These are phyloP conservation scores for Choristoneura fumiferana DNA, from an alignment of 1,140 invertebrate species.

Conservation along the genomic window DNA sequence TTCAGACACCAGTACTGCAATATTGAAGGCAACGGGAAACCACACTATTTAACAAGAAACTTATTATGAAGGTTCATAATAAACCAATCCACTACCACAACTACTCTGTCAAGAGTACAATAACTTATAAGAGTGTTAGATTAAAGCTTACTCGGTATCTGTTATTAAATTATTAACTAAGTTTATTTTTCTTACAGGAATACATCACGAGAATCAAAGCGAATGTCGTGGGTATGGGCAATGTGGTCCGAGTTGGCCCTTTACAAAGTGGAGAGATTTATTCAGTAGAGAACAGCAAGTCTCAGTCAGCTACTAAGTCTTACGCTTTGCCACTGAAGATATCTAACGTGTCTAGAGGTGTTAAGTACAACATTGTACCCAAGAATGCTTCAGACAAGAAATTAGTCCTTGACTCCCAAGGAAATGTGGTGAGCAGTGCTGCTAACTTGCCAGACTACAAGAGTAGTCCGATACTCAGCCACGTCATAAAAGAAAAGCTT, in stretches of 20 bases:
- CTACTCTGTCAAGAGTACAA: no score
- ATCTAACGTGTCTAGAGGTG: conserved; percentile 69
- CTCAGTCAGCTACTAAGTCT: conserved; percentile 64
- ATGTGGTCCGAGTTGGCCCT: conserved; percentile 78
- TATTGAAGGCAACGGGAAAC: no score
- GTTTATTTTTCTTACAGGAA: conserved; percentile 74
- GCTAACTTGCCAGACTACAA: conserved; percentile 75
- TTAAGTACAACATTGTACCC: conserved; percentile 74
- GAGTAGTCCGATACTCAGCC: conserved; percentile 68
- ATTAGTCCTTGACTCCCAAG: conserved; percentile 69
- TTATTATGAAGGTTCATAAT: no score
- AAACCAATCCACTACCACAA: no score
- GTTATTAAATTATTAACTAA: no score
- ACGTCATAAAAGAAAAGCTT: conserved; percentile 75
- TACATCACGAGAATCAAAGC: conserved; percentile 82
- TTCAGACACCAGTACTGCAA: no score
- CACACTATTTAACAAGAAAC: no score
- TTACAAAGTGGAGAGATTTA: conserved; percentile 70
- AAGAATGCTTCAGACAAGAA: conserved; percentile 76
- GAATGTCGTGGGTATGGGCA: conserved; percentile 81
- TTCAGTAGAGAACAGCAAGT: conserved; percentile 65
- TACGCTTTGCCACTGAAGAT: conserved; percentile 75
- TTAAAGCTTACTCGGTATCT: no score
- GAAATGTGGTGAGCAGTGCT: conserved; percentile 74
- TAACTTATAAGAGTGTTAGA: no score